phyloP scores from a whole-genome alignment of 1,140 invertebrate genomes.

The Contarinia nasturtii region DNA sequence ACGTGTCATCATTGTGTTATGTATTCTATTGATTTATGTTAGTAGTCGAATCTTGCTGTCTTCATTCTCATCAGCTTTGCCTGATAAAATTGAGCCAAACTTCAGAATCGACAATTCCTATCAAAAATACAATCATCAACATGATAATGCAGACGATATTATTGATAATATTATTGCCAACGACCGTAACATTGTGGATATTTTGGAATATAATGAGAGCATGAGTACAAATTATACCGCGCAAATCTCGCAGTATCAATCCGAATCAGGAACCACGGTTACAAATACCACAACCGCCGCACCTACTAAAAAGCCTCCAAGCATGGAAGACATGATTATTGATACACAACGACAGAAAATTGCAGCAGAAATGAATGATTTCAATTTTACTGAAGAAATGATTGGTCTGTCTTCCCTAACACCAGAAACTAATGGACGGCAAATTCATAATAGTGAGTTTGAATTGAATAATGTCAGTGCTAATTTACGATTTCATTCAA shows the following conservation, averaged over 20 bases:
- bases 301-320: constrained; percentile 18
- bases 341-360: constrained; percentile 32
- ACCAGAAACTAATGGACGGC: constrained; percentile 41
- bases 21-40: constrained; percentile 36
- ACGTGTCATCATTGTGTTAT: constrained; percentile 35
- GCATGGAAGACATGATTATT: constrained; percentile 34
- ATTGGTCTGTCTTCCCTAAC: constrained; percentile 43
- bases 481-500: no score
- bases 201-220: constrained; percentile 5
- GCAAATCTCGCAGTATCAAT: not conserved
- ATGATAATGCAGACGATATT: constrained; percentile 10
- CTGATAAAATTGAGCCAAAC: constrained; percentile 5
- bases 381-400: constrained; percentile 33
- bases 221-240: not conserved
- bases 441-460: constrained; percentile 33
- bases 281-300: constrained; percentile 2
- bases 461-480: no score
- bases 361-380: constrained; percentile 34
- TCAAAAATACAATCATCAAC: constrained; percentile 8
- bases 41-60: constrained; percentile 33
- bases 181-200: constrained; percentile 9
- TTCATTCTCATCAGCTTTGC: constrained; percentile 24
- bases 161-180: constrained; percentile 1
- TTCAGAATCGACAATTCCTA: constrained; percentile 4
- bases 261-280: constrained; percentile 8